These are phyloP conservation scores for Hephaestus fuliginosus DNA, from an alignment of 2,797 vertebrate species.

Conservation along the genomic window DNA sequence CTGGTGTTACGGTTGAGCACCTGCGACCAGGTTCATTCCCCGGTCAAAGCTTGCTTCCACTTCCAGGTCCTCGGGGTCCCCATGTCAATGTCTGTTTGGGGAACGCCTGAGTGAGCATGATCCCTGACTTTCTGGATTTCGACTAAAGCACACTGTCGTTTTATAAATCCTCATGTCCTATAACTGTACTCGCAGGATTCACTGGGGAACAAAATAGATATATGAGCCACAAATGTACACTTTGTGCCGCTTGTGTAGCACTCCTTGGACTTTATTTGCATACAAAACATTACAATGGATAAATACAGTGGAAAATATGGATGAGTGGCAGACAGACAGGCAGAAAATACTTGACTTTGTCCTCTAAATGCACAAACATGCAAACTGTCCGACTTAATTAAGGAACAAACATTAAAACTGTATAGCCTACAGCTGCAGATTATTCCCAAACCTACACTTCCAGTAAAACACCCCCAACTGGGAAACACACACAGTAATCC, in stretches of 20 bases:
- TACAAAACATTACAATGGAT: neutral
- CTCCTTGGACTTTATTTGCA: conserved; percentile 18
- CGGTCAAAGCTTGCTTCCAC: conserved; percentile 52
- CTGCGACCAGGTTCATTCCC: conserved; percentile 56
- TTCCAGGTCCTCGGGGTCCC: conserved; percentile 41
- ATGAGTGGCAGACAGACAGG: conserved; percentile 31
- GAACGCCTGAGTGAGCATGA: conserved; percentile 41
- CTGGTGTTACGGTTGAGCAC: conserved; percentile 44
- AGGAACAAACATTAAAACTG: conserved; percentile 31
- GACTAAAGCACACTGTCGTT: neutral
- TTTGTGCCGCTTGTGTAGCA: conserved; percentile 10
- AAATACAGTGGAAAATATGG: conserved; percentile 4
- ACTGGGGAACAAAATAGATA: conserved; percentile 15
- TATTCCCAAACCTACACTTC: conserved; percentile 36
- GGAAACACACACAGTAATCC: conserved; percentile 34
- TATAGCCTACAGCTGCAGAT: neutral
- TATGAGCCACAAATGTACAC: conserved; percentile 25
- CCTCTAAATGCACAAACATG: conserved; percentile 20
- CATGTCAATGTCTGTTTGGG: conserved; percentile 53
- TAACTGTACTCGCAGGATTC: conserved; percentile 6
- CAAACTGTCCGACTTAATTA: conserved; percentile 31
- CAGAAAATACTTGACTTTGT: conserved; percentile 18
- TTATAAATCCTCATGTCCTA: conserved; percentile 19
- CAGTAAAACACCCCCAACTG: conserved; percentile 27
- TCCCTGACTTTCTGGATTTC: conserved; percentile 27